Conservation (phyloP, 2,797 vertebrate genomes). For the Sphenopsis melanotis region DNA sequence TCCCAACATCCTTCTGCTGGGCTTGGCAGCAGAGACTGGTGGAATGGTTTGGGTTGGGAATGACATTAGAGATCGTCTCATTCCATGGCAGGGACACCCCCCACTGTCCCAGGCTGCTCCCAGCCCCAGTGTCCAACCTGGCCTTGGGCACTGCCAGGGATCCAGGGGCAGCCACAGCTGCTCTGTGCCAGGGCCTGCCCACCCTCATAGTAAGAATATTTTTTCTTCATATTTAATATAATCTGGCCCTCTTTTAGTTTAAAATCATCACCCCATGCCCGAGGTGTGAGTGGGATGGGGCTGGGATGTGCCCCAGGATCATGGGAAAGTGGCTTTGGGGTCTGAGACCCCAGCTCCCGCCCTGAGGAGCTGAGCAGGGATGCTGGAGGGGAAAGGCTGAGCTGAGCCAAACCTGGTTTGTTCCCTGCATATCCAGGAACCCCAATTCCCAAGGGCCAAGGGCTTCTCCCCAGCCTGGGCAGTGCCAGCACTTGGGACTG, state of each 20-base stretch:
- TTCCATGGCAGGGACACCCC: background rate
- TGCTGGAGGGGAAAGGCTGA: background rate
- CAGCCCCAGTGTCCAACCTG: background rate
- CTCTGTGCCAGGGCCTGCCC: background rate
- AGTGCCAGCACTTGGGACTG: rapidly evolving
- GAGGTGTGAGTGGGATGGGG: background rate
- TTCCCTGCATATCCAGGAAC: background rate
- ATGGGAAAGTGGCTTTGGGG: background rate
- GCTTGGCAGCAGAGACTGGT: rapidly evolving
- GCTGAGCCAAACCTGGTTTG: background rate
- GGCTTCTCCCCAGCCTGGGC: background rate
- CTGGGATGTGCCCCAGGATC: background rate
- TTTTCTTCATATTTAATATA: background rate
- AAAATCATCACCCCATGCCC: rapidly evolving
- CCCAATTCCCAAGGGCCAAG: background rate
- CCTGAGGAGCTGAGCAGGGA: rapidly evolving
- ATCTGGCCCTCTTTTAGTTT: background rate
- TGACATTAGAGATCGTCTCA: background rate
- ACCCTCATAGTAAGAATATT: background rate
- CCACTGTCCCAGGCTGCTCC: background rate
- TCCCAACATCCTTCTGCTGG: rapidly evolving
- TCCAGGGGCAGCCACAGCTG: background rate
- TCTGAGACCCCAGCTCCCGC: rapidly evolving
- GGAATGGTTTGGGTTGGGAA: background rate
- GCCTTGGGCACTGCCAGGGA: background rate